Percentiles rank a stretch among this genome's conserved stretches.
These are phyloP conservation scores for Tricholaema leucomelas DNA, from an alignment of 2,113 vertebrate genomes.

Conservation along the genomic window DNA sequence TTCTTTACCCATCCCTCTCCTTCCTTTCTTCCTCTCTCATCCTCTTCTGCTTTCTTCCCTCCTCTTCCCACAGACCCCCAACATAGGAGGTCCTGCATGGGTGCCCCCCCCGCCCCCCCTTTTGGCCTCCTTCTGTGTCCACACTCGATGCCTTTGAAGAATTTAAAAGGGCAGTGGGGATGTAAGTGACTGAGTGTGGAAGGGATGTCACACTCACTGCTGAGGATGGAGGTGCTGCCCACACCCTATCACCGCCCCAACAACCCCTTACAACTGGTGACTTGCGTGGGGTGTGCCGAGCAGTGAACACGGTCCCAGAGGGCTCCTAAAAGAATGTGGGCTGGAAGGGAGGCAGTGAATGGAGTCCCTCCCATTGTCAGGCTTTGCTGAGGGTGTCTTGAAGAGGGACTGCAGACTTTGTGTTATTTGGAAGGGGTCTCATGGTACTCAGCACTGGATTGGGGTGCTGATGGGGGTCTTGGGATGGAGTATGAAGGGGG, in stretches of 20 bases:
- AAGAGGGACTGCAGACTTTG: too few species aligned
- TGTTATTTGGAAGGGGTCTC: not conserved
- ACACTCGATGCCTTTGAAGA: not conserved
- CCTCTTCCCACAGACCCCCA: too few species aligned
- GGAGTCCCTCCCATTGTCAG: not conserved
- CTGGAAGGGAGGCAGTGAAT: not conserved
- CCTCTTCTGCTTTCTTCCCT: too few species aligned
- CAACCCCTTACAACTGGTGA: not conserved
- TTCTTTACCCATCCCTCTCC: too few species aligned
- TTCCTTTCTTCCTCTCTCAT: too few species aligned
- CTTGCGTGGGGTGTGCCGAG: slow-evolving; percentile 58
- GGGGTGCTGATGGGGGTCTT: fast-evolving
- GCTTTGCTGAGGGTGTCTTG: too few species aligned
- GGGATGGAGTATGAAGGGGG: not conserved
- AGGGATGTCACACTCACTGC: not conserved
- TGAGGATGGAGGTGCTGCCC: too few species aligned
- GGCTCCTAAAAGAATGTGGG: not conserved
- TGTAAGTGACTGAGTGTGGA: not conserved
- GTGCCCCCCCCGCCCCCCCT: not conserved
- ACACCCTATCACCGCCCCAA: too few species aligned
- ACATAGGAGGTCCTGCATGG: not conserved
- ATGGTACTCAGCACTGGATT: fast-evolving
- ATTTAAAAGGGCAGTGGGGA: not conserved
- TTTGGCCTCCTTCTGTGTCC: not conserved
- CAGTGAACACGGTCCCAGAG: slow-evolving; percentile 32